Evolutionary conservation across 1,140 invertebrate species (phyloP).

Genomic region (Ceratosolen solmsi): DNA sequence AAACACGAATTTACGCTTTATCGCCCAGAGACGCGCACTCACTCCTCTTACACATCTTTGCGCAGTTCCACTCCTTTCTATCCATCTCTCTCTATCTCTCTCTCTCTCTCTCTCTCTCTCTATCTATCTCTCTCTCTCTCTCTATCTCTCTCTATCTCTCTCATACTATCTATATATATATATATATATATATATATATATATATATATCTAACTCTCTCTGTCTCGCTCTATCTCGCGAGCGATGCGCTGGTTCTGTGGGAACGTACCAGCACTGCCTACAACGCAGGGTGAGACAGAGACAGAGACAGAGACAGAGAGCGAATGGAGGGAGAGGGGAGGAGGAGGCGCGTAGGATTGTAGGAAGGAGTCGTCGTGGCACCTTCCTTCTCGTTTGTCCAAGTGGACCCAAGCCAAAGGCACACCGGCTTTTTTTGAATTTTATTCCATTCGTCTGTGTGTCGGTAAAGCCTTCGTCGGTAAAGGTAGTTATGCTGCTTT

Average conservation of each 20-base stretch:
- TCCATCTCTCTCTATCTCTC: background rate
- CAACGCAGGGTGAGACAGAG: background rate
- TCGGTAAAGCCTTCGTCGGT: too few species aligned
- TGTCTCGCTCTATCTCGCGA: constrained; percentile 13
- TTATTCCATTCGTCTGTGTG: background rate
- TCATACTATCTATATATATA: background rate
- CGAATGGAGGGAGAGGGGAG: background rate
- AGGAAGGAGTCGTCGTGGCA: constrained; percentile 11
- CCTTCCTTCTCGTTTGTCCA: background rate
- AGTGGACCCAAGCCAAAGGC: background rate
- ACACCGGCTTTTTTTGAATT: background rate
- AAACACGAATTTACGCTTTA: background rate
- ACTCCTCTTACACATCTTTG: background rate
- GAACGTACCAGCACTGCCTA: constrained; percentile 17
- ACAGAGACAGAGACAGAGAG: background rate
- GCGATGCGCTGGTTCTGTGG: constrained; percentile 36
- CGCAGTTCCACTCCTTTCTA: background rate
- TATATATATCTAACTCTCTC: constrained; percentile 6
- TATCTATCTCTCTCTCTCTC: background rate
- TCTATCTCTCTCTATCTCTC: background rate
- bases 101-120: background rate
- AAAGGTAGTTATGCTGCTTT: background rate
- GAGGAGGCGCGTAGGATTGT: constrained; percentile 14
- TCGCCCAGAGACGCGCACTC: background rate
- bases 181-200: too few species aligned